A percentile compares a stretch with the other conserved stretches of the same genome.
Evolutionary conservation across 2,888 invertebrate genomes (phyloP).

Genomic region (Galerucella pusilla): DNA sequence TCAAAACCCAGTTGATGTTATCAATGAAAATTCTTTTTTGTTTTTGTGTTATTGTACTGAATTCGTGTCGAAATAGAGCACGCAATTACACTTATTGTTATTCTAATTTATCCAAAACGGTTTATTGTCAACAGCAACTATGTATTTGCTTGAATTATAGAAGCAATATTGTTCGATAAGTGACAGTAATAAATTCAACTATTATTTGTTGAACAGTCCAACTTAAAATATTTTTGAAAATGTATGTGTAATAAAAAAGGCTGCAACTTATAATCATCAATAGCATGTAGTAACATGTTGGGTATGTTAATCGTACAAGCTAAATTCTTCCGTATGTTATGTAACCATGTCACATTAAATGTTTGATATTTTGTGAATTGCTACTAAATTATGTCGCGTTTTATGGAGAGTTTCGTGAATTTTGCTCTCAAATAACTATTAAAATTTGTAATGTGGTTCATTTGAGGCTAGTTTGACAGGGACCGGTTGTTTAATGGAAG

Average conservation of each 20-base stretch:
- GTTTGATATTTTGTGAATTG: too few species aligned
- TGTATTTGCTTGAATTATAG: slow-evolving; percentile 21
- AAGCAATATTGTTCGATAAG: slow-evolving; percentile 8
- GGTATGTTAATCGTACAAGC: too few species aligned
- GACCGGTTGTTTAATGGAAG: too few species aligned
- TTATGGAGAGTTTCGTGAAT: too few species aligned
- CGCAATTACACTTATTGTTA: slow-evolving; percentile 30
- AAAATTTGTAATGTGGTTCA: too few species aligned
- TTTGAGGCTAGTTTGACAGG: too few species aligned
- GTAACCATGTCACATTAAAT: too few species aligned
- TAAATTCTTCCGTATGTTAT: too few species aligned
- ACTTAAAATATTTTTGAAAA: neutral
- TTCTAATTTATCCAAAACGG: slow-evolving; percentile 17
- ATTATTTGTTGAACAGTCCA: neutral
- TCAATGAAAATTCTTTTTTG: slow-evolving; percentile 15
- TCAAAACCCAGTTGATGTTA: slow-evolving; percentile 3
- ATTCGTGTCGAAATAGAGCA: slow-evolving; percentile 13
- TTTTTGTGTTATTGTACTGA: slow-evolving; percentile 11
- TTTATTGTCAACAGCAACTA: slow-evolving; percentile 17
- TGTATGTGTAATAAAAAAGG: neutral
- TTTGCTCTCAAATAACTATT: too few species aligned
- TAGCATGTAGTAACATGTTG: neutral
- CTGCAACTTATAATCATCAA: neutral
- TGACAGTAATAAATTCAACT: slow-evolving; percentile 5
- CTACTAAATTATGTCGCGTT: too few species aligned